phyloP scores from a whole-genome alignment of 2,888 invertebrate genomes.

The Platycheirus rosarum region DNA sequence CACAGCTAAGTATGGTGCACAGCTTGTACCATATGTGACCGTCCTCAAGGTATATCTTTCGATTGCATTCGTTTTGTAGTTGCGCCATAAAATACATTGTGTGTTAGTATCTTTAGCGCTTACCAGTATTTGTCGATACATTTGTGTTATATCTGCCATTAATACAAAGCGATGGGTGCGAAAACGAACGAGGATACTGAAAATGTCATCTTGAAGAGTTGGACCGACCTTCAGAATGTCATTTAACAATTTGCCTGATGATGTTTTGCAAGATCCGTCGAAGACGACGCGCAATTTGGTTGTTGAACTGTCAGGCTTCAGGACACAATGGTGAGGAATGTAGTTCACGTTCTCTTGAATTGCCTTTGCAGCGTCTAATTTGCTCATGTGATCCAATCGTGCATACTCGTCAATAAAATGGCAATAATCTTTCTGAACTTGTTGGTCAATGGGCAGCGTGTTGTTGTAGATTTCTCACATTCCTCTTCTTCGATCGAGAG shows the following conservation, averaged over 20 bases:
- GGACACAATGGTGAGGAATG: slow-evolving; percentile 36
- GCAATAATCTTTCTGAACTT: slow-evolving; percentile 26
- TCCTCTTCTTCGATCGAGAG: slow-evolving; percentile 5
- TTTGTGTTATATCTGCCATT: slow-evolving; percentile 28
- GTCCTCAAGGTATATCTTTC: too few relatives aligned
- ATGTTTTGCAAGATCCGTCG: neutral
- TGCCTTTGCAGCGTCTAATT: slow-evolving; percentile 21
- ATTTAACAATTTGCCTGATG: slow-evolving; percentile 25
- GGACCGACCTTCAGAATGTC: slow-evolving; percentile 33
- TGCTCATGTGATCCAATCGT: slow-evolving; percentile 20
- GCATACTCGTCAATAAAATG: slow-evolving; percentile 26
- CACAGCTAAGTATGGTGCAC: too few relatives aligned
- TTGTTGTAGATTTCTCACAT: slow-evolving; percentile 16
- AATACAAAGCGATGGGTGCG: slow-evolving; percentile 21
- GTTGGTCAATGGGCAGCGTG: slow-evolving; percentile 21
- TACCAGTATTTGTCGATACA: slow-evolving; percentile 34
- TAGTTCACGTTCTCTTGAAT: slow-evolving; percentile 29
- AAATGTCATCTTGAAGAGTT: slow-evolving; percentile 37
- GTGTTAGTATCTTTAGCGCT: slow-evolving; percentile 8
- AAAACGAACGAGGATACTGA: slow-evolving; percentile 17
- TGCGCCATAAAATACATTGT: too few relatives aligned
- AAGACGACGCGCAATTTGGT: slow-evolving; percentile 29
- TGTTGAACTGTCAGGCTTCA: slow-evolving; percentile 18
- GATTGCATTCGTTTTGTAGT: slow-evolving; percentile 28
- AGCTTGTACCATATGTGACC: too few relatives aligned